These are phyloP conservation scores for Palythoa grandiflora DNA, from an alignment of 92 coral and sea anemone species.

Conservation along the genomic window DNA sequence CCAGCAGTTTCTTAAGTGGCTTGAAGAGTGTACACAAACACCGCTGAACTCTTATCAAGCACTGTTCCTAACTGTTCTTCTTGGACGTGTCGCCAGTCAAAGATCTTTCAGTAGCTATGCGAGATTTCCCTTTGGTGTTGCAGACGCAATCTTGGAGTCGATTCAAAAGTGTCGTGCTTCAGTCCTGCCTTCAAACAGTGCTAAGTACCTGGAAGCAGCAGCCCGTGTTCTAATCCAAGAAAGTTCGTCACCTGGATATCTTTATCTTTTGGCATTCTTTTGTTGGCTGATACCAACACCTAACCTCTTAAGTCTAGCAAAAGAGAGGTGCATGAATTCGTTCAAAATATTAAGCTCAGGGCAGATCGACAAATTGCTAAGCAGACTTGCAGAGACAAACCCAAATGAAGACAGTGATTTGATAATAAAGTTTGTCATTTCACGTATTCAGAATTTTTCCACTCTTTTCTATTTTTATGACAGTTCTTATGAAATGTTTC, in stretches of 20 bases:
- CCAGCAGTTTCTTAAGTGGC: slow-evolving; percentile 30
- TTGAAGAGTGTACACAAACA: not conserved
- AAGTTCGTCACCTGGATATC: slow-evolving; percentile 31
- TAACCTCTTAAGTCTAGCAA: not conserved
- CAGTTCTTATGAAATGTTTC: not conserved
- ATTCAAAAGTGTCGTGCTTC: not conserved
- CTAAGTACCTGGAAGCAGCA: slow-evolving; percentile 29
- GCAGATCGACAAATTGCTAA: not conserved
- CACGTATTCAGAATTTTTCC: not conserved
- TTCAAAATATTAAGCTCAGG: not conserved
- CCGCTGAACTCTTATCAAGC: slow-evolving; percentile 31
- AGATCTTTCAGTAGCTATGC: not conserved
- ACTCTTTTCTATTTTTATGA: not conserved
- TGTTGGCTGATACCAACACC: slow-evolving; percentile 12
- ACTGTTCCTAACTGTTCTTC: slow-evolving; percentile 62
- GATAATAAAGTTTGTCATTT: not conserved
- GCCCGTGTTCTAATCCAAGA: slow-evolving; percentile 16
- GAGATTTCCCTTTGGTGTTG: not conserved
- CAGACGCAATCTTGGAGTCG: not conserved
- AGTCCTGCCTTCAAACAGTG: slow-evolving; percentile 30
- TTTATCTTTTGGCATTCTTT: slow-evolving; percentile 2
- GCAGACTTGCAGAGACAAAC: not conserved
- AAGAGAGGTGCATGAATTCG: slow-evolving; percentile 15
- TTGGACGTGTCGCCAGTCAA: slow-evolving; percentile 60
- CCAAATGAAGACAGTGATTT: not conserved